Base-by-base conservation (phyloP, 1,140 invertebrate genomes). In the Zaprionus gabonicus region DNA sequence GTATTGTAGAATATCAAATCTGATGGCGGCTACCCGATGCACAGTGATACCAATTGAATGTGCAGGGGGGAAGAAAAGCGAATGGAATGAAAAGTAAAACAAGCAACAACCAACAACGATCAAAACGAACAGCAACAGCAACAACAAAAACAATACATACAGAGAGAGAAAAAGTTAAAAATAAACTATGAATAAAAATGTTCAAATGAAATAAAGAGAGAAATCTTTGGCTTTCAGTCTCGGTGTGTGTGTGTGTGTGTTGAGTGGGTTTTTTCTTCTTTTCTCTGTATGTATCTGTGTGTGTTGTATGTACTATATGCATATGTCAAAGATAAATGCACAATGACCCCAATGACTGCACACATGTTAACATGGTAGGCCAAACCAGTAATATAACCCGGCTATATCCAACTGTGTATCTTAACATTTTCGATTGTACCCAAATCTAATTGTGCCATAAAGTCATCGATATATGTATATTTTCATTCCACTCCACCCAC, bases 121-220 rank as follows among this genome's bases (percentile, higher is more conserved):
- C 28, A n/a, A n/a, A 38, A 49, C 56, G 20, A 66, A 66, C 41
- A 71, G 55, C 34, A 49, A 9, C 58, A 74, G 36, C 46, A 49
- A 2, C 62, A 65, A 25, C 31, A 49, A 56, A 36, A 73, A 63
- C 44, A 74, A 62, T 58, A 75, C 62, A 76, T 79, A 70, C 82
- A 82, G 68, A 58, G 41, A 38, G 62, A 76, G 81, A 83, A 67
- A 78, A 80, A 71, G 79, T 71, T 90, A 90, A 80, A 90, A 90
- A 90, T 90, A 90, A 90, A 90, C 77, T 81, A 85, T 82, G 85
- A 90, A 84, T 82, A 90, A 88, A 79, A 86, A 73, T 73, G n/a
- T 77, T 59, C 69, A 71, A 81, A 76, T 68, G 51, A 77, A 77
- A 76, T 58, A 67, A 62, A 72, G 71, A 70, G 68, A 72, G 72